These are phyloP conservation scores for Anthopleura sola DNA, from an alignment of 64 coral and sea anemone species.

Conservation along the genomic window DNA sequence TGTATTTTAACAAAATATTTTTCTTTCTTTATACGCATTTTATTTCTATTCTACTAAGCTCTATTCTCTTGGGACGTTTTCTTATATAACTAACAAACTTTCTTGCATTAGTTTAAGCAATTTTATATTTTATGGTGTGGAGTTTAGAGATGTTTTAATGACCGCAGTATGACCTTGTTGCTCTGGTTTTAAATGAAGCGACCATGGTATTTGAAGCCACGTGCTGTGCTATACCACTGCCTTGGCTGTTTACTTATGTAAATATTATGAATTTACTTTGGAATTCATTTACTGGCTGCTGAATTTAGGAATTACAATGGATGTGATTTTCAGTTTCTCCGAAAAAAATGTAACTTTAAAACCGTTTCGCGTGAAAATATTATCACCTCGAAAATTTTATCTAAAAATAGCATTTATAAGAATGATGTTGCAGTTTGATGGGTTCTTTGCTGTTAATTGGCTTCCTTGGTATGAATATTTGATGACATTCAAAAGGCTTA, in stretches of 20 bases:
- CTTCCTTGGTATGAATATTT: background rate
- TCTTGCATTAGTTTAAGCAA: background rate
- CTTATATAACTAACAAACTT: background rate
- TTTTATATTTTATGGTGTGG: background rate
- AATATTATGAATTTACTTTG: background rate
- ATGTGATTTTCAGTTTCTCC: background rate
- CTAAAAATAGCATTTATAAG: background rate
- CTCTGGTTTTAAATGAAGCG: conserved; percentile 11
- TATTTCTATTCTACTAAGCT: background rate
- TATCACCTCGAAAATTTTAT: background rate
- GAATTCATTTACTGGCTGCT: background rate
- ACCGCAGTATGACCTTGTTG: conserved; percentile 5
- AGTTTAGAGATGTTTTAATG: background rate
- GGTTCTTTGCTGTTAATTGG: background rate
- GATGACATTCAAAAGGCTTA: background rate
- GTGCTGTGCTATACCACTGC: background rate
- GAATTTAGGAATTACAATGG: background rate
- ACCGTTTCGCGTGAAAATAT: background rate
- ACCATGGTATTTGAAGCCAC: conserved; percentile 24
- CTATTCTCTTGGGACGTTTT: background rate
- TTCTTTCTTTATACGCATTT: background rate
- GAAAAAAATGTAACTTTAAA: background rate
- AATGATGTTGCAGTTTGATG: background rate
- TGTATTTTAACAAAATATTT: background rate
- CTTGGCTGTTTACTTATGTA: background rate